Evolutionary conservation across 1,140 invertebrate genomes (phyloP).

Genomic region (Holcopasites calliopsidis): DNA sequence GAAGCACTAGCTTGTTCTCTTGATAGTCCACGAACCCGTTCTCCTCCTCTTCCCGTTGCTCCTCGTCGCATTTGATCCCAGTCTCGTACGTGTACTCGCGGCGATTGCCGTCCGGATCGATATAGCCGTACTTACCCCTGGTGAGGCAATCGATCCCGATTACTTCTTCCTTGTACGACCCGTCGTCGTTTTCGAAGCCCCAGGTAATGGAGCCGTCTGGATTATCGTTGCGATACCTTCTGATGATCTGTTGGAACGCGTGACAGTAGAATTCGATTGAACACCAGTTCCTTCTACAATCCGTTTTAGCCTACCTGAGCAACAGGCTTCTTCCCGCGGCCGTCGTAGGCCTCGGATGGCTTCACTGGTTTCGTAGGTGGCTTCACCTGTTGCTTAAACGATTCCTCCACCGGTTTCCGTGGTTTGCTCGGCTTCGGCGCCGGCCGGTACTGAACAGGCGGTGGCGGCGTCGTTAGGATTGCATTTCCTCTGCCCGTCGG

Average conservation of each 20-base stretch:
- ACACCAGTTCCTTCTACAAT: not conserved
- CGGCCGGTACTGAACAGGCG: constrained; percentile 67
- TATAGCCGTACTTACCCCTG: constrained; percentile 89
- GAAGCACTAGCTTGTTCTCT: constrained; percentile 85
- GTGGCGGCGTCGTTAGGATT: constrained; percentile 5
- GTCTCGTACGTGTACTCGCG: constrained; percentile 87
- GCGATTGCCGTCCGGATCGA: constrained; percentile 88
- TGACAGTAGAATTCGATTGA: not conserved
- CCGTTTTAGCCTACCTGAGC: constrained; percentile 82
- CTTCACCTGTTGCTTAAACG: constrained; percentile 53
- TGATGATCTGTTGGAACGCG: constrained; percentile 70
- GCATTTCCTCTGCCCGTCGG: constrained; percentile 2
- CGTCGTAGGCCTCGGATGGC: constrained; percentile 54
- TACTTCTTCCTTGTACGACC: constrained; percentile 87
- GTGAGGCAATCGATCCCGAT: constrained; percentile 90
- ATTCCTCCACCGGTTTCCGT: constrained; percentile 57
- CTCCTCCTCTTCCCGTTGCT: constrained; percentile 81
- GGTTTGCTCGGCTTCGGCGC: constrained; percentile 55
- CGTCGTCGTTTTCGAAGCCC: constrained; percentile 92
- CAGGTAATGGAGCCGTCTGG: constrained; percentile 90
- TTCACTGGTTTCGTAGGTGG: constrained; percentile 56
- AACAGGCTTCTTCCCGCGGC: constrained; percentile 83
- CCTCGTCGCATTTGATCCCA: constrained; percentile 84
- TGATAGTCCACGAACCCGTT: constrained; percentile 85
- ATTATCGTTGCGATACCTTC: constrained; percentile 87